phyloP scores from a whole-genome alignment of 1,140 invertebrate species.

The Drosophila arawakana region DNA sequence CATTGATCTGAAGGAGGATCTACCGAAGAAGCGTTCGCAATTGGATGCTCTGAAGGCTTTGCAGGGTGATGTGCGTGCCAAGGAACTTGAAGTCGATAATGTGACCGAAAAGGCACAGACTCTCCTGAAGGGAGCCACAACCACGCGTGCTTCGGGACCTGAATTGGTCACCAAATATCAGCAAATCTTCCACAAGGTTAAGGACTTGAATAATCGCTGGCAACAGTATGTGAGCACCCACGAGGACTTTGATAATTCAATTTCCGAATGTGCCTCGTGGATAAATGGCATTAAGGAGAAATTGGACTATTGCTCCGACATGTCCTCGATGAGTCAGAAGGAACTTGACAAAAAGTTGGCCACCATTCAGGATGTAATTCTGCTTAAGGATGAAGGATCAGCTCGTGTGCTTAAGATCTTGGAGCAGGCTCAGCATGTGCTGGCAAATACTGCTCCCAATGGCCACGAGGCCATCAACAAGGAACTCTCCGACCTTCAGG shows the following conservation, averaged over 20 bases:
- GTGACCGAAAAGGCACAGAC: conserved; percentile 95
- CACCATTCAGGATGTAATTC: conserved; percentile 92
- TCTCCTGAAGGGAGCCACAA: conserved; percentile 89
- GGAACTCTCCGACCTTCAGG: conserved; percentile 92
- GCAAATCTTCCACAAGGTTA: conserved; percentile 94
- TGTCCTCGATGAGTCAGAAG: conserved; percentile 92
- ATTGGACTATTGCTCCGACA: conserved; percentile 92
- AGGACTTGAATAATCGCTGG: conserved; percentile 95
- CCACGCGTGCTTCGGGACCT: conserved; percentile 88
- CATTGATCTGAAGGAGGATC: conserved; percentile 93
- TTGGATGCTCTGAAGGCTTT: conserved; percentile 91
- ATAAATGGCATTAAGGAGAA: conserved; percentile 94
- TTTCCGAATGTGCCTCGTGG: conserved; percentile 93
- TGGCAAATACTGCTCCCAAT: conserved; percentile 95
- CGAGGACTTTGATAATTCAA: conserved; percentile 93
- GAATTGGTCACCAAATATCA: conserved; percentile 96
- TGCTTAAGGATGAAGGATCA: conserved; percentile 96
- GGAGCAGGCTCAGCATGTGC: conserved; percentile 95
- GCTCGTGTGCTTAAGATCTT: conserved; percentile 93
- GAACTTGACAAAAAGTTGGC: conserved; percentile 94
- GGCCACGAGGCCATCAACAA: conserved; percentile 95
- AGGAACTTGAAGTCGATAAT: conserved; percentile 96
- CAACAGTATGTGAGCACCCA: conserved; percentile 95
- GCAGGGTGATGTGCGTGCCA: conserved; percentile 95
- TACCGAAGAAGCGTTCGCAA: conserved; percentile 93